Conservation (phyloP, 1,140 invertebrate species). For the Temnothorax curvispinosus region DNA sequence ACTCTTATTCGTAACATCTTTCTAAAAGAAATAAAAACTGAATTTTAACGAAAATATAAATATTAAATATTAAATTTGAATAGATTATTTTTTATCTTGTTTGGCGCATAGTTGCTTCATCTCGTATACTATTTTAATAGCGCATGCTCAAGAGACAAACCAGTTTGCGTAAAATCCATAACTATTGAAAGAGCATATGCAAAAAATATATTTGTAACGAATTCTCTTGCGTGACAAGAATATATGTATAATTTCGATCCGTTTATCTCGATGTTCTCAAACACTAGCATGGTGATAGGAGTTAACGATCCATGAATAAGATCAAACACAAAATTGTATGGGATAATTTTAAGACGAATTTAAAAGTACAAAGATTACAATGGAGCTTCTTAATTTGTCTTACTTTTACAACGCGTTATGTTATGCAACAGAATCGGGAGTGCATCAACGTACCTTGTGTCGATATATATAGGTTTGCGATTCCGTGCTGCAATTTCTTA, state of each 20-base stretch:
- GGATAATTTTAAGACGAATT: not conserved
- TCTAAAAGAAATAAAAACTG: too few species aligned
- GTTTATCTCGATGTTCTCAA: not conserved
- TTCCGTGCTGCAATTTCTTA: not conserved
- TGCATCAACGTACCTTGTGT: not conserved
- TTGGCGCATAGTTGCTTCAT: too few species aligned
- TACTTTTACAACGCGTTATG: not conserved
- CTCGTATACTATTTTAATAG: too few species aligned
- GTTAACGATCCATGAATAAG: not conserved
- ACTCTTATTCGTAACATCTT: too few species aligned
- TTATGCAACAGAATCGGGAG: too few species aligned
- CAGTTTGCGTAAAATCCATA: not conserved
- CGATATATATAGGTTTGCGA: not conserved
- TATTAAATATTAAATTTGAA: too few species aligned
- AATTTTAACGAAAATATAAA: too few species aligned
- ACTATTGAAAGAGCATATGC: not conserved
- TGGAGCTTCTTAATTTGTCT: too few species aligned
- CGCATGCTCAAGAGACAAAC: too few species aligned
- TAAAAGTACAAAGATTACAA: not conserved
- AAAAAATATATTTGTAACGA: not conserved
- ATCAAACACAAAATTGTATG: not conserved
- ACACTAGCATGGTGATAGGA: not conserved
- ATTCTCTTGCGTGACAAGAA: conserved; percentile 6
- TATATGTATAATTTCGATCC: not conserved
- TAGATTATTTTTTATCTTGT: too few species aligned